These are phyloP conservation scores for Hippopotamyrus pictus DNA, from an alignment of 2,797 vertebrate genomes.

Conservation along the genomic window DNA sequence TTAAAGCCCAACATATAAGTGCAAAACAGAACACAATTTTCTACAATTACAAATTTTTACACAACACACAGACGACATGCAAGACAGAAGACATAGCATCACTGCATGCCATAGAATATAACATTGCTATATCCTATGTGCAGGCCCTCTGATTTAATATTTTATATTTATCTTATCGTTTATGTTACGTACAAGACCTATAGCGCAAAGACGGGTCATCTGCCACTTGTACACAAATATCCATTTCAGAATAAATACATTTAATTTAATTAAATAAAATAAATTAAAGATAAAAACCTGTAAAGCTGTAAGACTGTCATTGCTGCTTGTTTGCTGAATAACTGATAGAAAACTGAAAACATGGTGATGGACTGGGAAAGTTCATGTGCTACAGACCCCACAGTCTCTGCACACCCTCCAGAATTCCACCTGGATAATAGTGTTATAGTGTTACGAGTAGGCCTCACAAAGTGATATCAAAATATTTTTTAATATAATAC, in stretches of 20 bases:
- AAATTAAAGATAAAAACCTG: background rate
- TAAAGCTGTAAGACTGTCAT: background rate
- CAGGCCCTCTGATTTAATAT: background rate
- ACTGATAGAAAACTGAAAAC: background rate
- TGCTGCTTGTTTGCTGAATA: background rate
- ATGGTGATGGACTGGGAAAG: background rate
- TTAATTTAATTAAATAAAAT: background rate
- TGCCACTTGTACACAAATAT: background rate
- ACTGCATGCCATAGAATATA: background rate
- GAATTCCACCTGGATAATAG: background rate
- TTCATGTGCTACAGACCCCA: background rate
- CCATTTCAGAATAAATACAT: background rate
- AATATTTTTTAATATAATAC: background rate
- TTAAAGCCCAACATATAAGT: background rate
- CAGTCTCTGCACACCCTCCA: background rate
- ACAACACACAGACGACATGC: background rate
- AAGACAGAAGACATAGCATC: background rate
- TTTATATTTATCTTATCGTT: background rate
- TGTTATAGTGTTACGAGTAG: background rate
- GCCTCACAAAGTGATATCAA: background rate
- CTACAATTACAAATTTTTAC: background rate
- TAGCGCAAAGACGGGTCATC: background rate
- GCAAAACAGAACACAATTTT: background rate
- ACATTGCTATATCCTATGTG: background rate
- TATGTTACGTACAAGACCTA: background rate